A percentile compares a stretch with the other conserved stretches of the same genome.
Conservation (phyloP, 2,888 invertebrate genomes). For the Drosophila dives region DNA sequence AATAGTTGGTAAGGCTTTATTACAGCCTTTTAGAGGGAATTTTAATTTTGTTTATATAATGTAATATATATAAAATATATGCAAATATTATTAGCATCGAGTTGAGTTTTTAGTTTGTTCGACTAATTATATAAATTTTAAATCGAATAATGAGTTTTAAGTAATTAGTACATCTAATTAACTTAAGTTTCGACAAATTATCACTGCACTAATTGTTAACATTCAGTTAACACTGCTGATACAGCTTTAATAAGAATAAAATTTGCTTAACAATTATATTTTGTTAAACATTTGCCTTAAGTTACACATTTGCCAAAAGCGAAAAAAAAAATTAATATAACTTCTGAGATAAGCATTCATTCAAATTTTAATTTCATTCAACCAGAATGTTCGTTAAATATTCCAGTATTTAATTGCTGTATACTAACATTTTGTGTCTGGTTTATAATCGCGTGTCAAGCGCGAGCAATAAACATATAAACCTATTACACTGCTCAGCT, state of each 20-base stretch:
- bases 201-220: neutral
- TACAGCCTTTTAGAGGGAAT: neutral
- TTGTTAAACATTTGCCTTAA: neutral
- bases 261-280: neutral
- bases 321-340: neutral
- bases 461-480: constrained; percentile 68
- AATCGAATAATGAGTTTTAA: neutral
- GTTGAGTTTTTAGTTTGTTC: neutral
- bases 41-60: neutral
- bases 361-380: neutral
- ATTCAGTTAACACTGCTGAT: neutral
- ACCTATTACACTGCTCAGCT: constrained; percentile 52
- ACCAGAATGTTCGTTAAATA: neutral
- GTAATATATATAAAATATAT: neutral
- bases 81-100: neutral
- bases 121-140: neutral
- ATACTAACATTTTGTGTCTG: constrained; percentile 49
- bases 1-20: neutral
- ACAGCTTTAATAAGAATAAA: neutral
- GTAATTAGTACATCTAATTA: neutral
- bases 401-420: constrained; percentile 6
- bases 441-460: constrained; percentile 66
- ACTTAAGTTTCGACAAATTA: neutral
- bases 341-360: neutral
- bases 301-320: neutral